These are phyloP conservation scores for Phengaris alcon DNA, from an alignment of 2,888 invertebrate genomes.

Conservation along the genomic window DNA sequence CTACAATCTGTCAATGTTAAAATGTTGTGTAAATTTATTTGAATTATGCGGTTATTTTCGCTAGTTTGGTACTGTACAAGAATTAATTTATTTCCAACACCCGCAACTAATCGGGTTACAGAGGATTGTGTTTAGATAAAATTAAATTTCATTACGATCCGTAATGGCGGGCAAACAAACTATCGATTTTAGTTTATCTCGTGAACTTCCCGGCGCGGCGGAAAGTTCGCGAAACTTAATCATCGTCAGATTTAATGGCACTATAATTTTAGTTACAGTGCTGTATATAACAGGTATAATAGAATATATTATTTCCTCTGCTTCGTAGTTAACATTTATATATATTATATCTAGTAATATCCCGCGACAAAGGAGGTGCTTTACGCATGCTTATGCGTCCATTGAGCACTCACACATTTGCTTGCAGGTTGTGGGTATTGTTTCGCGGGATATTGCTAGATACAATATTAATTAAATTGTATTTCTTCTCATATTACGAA, in stretches of 20 bases:
- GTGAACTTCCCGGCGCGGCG: neutral
- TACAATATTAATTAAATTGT: no score
- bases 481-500: no score
- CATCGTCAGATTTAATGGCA: constrained; percentile 4
- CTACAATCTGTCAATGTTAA: no score
- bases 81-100: constrained; percentile 15
- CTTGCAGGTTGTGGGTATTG: no score
- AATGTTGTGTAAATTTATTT: no score
- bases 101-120: neutral
- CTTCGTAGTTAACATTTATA: no score
- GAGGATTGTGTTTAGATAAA: constrained; percentile 12
- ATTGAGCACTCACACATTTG: no score
- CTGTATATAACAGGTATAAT: neutral
- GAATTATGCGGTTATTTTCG: neutral
- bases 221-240: constrained; percentile 5
- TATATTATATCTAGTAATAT: no score
- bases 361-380: no score
- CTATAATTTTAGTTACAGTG: neutral
- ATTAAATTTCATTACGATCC: constrained; percentile 11
- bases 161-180: constrained; percentile 15
- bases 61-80: neutral
- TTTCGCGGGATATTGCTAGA: no score
- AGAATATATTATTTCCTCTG: no score
- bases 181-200: constrained; percentile 11
- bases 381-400: no score